Conservation (phyloP, 2,113 vertebrate species). For the Apistogramma diplotaenia region DNA sequence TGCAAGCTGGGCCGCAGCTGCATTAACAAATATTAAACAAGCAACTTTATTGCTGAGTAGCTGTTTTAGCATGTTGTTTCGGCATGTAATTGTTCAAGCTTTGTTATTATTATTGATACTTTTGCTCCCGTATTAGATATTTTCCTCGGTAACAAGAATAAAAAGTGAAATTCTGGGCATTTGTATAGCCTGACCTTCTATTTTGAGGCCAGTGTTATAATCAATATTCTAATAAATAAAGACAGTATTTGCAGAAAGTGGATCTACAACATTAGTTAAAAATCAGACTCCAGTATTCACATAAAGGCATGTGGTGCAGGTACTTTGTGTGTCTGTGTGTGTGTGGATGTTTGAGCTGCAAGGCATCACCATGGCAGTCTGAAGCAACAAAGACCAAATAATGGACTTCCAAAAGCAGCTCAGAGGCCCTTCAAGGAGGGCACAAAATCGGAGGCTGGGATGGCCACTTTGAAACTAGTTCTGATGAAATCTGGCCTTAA, state of each 20-base stretch:
- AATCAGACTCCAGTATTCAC: background rate
- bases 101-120: background rate
- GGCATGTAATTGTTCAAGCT: background rate
- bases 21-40: background rate
- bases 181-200: background rate
- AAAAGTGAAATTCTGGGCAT: background rate
- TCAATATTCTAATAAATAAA: background rate
- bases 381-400: slow-evolving; percentile 40
- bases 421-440: slow-evolving; percentile 24
- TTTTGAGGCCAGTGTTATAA: background rate
- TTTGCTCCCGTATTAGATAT: too few species aligned
- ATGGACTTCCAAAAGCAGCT: slow-evolving; percentile 33
- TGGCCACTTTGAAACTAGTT: background rate
- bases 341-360: slow-evolving; percentile 1
- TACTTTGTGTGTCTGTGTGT: background rate
- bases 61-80: background rate
- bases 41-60: background rate
- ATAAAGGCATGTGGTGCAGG: background rate
- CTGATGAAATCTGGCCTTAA: background rate
- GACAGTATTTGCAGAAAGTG: background rate
- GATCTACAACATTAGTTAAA: background rate
- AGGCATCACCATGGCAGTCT: slow-evolving; percentile 47
- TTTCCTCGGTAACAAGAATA: background rate
- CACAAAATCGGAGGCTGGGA: background rate
- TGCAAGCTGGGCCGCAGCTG: background rate